These are phyloP conservation scores for Pseudonaja textilis DNA, from an alignment of 2,113 vertebrate genomes.

Conservation along the genomic window DNA sequence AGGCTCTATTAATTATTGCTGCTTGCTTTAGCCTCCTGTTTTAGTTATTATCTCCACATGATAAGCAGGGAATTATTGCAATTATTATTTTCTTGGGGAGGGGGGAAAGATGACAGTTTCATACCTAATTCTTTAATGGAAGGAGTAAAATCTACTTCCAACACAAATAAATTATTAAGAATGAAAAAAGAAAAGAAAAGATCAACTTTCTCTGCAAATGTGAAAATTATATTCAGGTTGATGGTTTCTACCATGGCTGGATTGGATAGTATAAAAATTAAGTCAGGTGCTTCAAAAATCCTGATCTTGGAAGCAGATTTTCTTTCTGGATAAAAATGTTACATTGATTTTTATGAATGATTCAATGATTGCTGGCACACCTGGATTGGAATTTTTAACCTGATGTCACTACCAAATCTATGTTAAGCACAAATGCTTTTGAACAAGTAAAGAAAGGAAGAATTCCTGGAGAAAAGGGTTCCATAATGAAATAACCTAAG, in stretches of 20 bases:
- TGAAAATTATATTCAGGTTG: neutral
- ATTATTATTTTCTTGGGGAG: neutral
- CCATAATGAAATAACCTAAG: neutral
- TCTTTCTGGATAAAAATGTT: neutral
- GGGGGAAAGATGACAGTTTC: neutral
- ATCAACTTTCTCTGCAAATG: neutral
- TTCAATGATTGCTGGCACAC: neutral
- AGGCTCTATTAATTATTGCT: conserved; percentile 23
- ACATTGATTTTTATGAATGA: neutral
- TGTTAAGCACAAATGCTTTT: neutral
- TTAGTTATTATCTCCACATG: neutral
- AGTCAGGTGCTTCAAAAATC: neutral
- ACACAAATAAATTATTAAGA: neutral
- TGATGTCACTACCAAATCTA: neutral
- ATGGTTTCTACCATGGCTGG: neutral
- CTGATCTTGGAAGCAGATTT: neutral
- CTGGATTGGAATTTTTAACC: neutral
- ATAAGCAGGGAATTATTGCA: neutral
- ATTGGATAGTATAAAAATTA: neutral
- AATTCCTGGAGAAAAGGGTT: neutral
- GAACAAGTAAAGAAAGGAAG: neutral
- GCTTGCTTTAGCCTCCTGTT: neutral
- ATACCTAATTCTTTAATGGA: neutral
- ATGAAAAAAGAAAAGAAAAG: too few relatives aligned
- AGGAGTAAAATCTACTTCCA: neutral